Percentiles rank a stretch among this genome's conserved stretches.
phyloP scores from a whole-genome alignment of 2,113 vertebrate species.

The Actenoides hombroni region DNA sequence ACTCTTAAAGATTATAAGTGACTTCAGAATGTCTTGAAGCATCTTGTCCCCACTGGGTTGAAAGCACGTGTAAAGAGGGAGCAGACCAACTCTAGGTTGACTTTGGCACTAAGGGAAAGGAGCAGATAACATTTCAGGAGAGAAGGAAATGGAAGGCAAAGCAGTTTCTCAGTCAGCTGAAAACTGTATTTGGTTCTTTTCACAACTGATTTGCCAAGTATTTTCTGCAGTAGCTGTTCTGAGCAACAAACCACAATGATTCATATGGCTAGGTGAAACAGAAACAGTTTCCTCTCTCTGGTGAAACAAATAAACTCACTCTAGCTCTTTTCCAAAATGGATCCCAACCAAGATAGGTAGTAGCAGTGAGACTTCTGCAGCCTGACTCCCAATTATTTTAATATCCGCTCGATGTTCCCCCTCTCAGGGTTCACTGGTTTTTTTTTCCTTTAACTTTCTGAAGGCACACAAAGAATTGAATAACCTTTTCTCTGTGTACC shows the following conservation, averaged over 20 bases:
- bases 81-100: not conserved
- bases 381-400: conserved; percentile 18
- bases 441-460: not conserved
- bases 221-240: not conserved
- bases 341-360: not conserved
- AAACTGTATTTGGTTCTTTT: not conserved
- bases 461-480: conserved; percentile 10
- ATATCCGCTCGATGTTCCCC: not conserved
- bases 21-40: not conserved
- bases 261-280: not conserved
- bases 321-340: not conserved
- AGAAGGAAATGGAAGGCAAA: not conserved
- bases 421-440: not conserved
- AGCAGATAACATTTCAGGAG: not conserved
- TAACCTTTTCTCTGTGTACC: not conserved
- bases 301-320: not conserved
- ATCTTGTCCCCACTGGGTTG: not conserved
- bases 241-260: not conserved
- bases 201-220: not conserved
- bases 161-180: not conserved
- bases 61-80: not conserved
- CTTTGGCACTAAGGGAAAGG: not conserved
- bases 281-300: not conserved
- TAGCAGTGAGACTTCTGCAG: not conserved
- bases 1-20: not conserved